Base-by-base conservation (phyloP, 2,888 invertebrate genomes). In the Torymus tubicola region DNA sequence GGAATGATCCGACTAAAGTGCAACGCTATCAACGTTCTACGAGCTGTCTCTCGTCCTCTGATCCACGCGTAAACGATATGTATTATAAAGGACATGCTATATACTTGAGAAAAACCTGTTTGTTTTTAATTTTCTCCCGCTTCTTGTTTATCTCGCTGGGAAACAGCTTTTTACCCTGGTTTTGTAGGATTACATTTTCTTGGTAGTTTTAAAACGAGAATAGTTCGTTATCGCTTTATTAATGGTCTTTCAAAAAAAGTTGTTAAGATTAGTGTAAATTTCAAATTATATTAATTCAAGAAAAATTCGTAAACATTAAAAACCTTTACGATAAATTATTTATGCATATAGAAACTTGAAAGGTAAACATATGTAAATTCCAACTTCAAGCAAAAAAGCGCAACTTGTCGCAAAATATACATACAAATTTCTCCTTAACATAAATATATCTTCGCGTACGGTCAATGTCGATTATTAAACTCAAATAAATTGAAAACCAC, bases 1-100 rank as follows among this genome's bases (percentile, higher is more conserved):
- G 10, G 71, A 88, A 87, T 87, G 86, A 88, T 87, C 85, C 85
- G 84, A 81, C 83, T 84, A 79, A 84, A 84, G 78, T 83, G 83
- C 84, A 84, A 83, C 75, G 77, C 82, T 84, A 82, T 78, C 83
- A 57, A 50, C 55, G 55, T 24, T 60, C 16, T 42, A 10, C 16
- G 57, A 52, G n/a, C 55, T 58, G 24, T n/a, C 42, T 42, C 21
- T 21, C 21, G 21, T 21, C 21, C 21, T 21, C 2, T 21, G 21
- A 21, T 21, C 8, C 42, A 42, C 42, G 42, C 42, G 42, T 42
- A 42, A 42, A 8, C 42, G 42, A 42, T 42, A 42, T 42, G 42
- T 42, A 42, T 4, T 21, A 21, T 21, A 14, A 24, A 60, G 16
- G 14, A n/a, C 53, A n/a, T 18, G 14, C 13, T 63, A 8, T 63